Evolutionary conservation across 2,888 invertebrate genomes (phyloP), one percentile per base, ranked within the genome.

Genomic region (Thecophora atra): DNA sequence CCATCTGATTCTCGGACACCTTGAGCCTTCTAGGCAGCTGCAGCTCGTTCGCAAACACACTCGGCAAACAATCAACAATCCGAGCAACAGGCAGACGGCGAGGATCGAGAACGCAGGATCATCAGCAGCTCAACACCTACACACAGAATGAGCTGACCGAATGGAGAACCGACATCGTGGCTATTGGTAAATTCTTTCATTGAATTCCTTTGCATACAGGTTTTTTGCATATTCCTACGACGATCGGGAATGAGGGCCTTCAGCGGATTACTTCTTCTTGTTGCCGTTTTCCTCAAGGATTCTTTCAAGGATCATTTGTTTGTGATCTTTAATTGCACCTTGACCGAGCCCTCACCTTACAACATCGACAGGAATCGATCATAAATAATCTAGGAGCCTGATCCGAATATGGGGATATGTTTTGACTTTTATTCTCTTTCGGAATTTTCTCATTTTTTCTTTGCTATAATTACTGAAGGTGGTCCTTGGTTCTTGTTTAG

Each of bases 101-200:
- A 37, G 37, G 37, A 37, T 37, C 37, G 17, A 17, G 58, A 58
- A 21, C 21, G 24, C 56, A 7, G 19, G 19, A 13, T 19, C 21
- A 56, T 58, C 58, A 58, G 5, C 26, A 28, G 26, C 24, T 58
- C 26, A 58, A 28, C 58, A 58, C 58, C 58, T 58, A 58, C 58
- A 58, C 58, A 58, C 37, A 58, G 24, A 24, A 26, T 15, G 24
- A 3, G 26, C 24, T 15, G 19, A 13, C 24, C 24, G 54, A n/a
- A 54, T 54, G 54, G 21, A 21, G 1, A 21, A 54, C 15, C 19
- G 21, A 47, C 4, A 47, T 15, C n/a, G n/a, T 1, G 1, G 17
- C n/a, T 47, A 47, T 47, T n/a, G 47, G 6, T 47, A n/a, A n/a
- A 47, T 47, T 15, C 47, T 15, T 15, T 47, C 4, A 47, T 47